phyloP scores from a whole-genome alignment of 2,797 vertebrate genomes.

The Syngnathus rostellatus region DNA sequence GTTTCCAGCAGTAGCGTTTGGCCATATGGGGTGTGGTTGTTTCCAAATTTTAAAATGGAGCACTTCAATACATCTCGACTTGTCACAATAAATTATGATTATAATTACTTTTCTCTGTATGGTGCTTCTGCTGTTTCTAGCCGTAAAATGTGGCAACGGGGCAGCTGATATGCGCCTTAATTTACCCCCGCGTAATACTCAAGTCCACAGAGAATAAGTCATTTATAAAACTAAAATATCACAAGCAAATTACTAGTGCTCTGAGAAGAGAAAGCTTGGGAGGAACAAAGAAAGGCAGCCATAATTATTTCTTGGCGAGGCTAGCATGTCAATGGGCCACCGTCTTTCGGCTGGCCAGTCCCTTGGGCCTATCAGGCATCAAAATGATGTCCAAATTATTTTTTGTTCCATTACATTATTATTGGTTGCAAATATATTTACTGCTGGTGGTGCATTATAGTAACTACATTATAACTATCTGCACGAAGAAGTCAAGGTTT shows the following conservation, averaged over 20 bases:
- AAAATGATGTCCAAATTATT: conserved; percentile 78
- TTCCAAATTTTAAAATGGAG: background rate
- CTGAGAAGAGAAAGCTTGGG: conserved; percentile 63
- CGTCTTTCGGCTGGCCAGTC: conserved; percentile 67
- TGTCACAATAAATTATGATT: conserved; percentile 18
- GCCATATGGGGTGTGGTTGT: conserved; percentile 22
- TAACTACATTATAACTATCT: conserved; percentile 76
- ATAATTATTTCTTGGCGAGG: conserved; percentile 77
- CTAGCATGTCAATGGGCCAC: conserved; percentile 73
- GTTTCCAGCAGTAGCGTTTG: conserved; percentile 21
- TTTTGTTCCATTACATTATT: conserved; percentile 61
- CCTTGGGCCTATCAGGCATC: conserved; percentile 66
- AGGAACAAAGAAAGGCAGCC: conserved; percentile 75
- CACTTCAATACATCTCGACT: conserved; percentile 21
- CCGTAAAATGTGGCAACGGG: conserved; percentile 45
- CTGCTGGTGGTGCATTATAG: conserved; percentile 59
- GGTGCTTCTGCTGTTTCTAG: conserved; percentile 28
- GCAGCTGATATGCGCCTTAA: conserved; percentile 32
- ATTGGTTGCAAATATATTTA: conserved; percentile 63
- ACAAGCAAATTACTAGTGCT: conserved; percentile 72
- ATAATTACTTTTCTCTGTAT: background rate
- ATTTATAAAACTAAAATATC: conserved; percentile 69
- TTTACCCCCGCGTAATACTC: conserved; percentile 57
- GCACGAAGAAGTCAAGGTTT: conserved; percentile 59
- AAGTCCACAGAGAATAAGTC: conserved; percentile 63